Percentiles rank a stretch among this genome's conserved stretches.
These are phyloP conservation scores for Caloenas nicobarica DNA, from an alignment of 2,113 vertebrate species.

Conservation along the genomic window DNA sequence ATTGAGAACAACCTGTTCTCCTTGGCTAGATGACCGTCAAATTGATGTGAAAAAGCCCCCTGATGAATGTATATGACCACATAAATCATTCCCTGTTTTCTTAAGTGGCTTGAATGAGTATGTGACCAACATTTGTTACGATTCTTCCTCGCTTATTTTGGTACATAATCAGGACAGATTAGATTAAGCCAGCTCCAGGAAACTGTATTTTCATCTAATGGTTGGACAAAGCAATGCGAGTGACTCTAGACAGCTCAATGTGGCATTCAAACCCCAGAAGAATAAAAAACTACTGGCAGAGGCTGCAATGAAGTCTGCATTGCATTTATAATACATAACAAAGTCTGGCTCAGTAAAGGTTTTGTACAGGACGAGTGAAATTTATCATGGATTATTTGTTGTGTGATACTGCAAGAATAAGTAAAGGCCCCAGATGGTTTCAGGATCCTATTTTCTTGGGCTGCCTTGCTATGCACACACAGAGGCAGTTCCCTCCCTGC, in stretches of 20 bases:
- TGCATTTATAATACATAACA: neutral
- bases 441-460: neutral
- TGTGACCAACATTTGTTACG: constrained; percentile 5
- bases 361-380: neutral
- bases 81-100: constrained; percentile 1
- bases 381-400: neutral
- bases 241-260: neutral
- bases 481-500: neutral
- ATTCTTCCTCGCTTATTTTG: neutral
- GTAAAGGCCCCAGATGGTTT: neutral
- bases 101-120: neutral
- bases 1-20: constrained; percentile 6
- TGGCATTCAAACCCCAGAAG: neutral
- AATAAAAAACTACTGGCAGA: neutral
- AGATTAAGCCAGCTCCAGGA: neutral
- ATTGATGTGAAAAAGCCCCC: neutral
- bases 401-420: neutral
- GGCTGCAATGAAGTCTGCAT: neutral
- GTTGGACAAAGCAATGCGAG: neutral
- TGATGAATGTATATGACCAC: neutral
- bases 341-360: neutral
- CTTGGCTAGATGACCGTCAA: neutral
- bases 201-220: neutral
- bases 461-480: neutral
- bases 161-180: constrained; percentile 27